phyloP scores from a whole-genome alignment of 1,140 invertebrate genomes.

The Ceratoteleas bidentatus region DNA sequence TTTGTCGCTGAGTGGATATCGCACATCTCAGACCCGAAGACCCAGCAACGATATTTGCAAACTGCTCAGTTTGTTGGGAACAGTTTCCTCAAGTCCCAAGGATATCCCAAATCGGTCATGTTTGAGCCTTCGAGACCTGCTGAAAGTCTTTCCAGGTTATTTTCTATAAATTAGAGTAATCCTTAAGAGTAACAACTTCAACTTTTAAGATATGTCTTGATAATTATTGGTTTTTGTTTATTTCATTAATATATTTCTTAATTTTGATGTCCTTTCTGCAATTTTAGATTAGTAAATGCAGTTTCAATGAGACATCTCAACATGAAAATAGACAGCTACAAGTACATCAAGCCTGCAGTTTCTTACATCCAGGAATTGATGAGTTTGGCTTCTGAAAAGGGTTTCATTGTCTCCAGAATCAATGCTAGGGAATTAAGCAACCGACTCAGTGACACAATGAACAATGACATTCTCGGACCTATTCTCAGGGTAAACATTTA shows the following conservation, averaged over 20 bases:
- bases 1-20: slow-evolving; percentile 88
- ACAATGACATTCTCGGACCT: slow-evolving; percentile 89
- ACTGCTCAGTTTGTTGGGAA: slow-evolving; percentile 88
- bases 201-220: no score
- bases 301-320: slow-evolving; percentile 86
- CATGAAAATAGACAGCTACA: slow-evolving; percentile 86
- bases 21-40: slow-evolving; percentile 87
- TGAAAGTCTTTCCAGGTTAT: slow-evolving; percentile 83
- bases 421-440: slow-evolving; percentile 86
- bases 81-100: slow-evolving; percentile 88
- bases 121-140: slow-evolving; percentile 86
- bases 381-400: slow-evolving; percentile 85
- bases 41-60: slow-evolving; percentile 87
- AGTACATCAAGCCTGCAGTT: slow-evolving; percentile 88
- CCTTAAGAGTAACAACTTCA: no score
- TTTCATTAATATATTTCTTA: no score
- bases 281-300: slow-evolving; percentile 83
- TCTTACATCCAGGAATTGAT: slow-evolving; percentile 86
- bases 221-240: no score
- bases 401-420: slow-evolving; percentile 83
- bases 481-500: slow-evolving; percentile 83
- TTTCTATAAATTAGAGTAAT: background rate
- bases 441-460: slow-evolving; percentile 88
- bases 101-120: slow-evolving; percentile 86
- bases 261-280: background rate